Evolutionary conservation across 1,140 invertebrate species (phyloP), one percentile per base, ranked within the genome.

Genomic region (Pogonomyrmex barbatus): DNA sequence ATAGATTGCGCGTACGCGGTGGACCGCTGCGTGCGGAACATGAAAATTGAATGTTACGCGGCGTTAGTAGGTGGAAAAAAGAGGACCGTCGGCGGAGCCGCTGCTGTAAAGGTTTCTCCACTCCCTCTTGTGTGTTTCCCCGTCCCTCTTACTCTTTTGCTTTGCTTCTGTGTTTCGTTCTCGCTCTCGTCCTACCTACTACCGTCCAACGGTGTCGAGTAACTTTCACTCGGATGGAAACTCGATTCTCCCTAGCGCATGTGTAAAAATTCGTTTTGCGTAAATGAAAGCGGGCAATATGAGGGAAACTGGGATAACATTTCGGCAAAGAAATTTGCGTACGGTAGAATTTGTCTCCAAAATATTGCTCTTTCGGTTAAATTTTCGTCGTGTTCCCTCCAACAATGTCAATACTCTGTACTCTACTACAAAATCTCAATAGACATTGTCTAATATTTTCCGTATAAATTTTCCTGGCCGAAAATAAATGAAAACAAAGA

Each of bases 21-120:
- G 65, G 70, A 62, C 52, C 62, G 58, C 39, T 63, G 88, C 71
- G 82, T 63, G 58, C 70, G 50, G 45, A 33, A 82, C 76, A 67
- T 68, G 84, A 82, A 89, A 89, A 89, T 89, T 89, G 88, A 89
- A 90, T 85, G 63, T 90, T 75, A 36, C 85, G 62, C 83, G 83
- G n/a, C 54, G 33, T 67, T 70, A 24, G 83, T 36, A 45, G 77
- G 39, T n/a, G 83, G 83, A 87, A 89, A 88, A 88, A 73, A 24
- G 30, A 60, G n/a, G 56, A 62, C 36, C 58, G 56, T 58, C 63
- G 85, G 62, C 54, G 56, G 36, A 30, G 54, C 10, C 8, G 14
- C 50, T 24, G 71, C 45, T 58, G 24, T 24, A 85, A 89, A 88
- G 84, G 65, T 77, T 78, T 65, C 68, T 33, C 42, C 67, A 70